Conservation (phyloP, 2,888 invertebrate genomes). For the Melanchra persicariae region DNA sequence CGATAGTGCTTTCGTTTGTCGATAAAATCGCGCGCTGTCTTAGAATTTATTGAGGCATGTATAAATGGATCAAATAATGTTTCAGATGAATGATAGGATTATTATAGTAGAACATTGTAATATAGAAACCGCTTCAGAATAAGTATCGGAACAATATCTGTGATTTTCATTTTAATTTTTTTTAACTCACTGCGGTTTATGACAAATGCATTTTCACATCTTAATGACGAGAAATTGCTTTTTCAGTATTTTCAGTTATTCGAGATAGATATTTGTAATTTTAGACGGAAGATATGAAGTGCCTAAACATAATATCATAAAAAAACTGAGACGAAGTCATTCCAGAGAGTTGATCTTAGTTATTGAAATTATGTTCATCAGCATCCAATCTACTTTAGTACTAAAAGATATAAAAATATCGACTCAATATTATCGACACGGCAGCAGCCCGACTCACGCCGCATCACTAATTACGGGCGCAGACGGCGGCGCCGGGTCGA, state of each 20-base stretch:
- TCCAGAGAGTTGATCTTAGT: no score
- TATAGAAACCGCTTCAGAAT: background rate
- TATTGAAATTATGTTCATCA: no score
- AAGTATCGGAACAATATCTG: background rate
- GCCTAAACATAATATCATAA: no score
- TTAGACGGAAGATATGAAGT: background rate
- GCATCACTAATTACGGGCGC: slow-evolving; percentile 89
- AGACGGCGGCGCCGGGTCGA: slow-evolving; percentile 87
- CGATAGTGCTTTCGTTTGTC: slow-evolving; percentile 62
- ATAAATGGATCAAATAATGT: background rate
- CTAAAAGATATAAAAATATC: slow-evolving; percentile 44
- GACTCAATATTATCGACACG: slow-evolving; percentile 75
- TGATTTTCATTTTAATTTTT: no score
- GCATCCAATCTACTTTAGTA: no score
- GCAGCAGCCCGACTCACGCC: slow-evolving; percentile 76
- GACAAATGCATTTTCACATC: background rate
- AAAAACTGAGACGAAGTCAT: no score
- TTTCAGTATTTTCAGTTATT: background rate
- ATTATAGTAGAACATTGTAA: background rate
- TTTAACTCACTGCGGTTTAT: background rate
- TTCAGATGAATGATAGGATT: background rate
- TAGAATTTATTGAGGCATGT: background rate
- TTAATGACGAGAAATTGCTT: background rate
- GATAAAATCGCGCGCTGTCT: slow-evolving; percentile 32
- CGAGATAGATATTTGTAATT: no score